Percentiles rank a stretch among this genome's conserved stretches.
Conservation (phyloP, 2,113 vertebrate genomes). For the Tautogolabrus adspersus region DNA sequence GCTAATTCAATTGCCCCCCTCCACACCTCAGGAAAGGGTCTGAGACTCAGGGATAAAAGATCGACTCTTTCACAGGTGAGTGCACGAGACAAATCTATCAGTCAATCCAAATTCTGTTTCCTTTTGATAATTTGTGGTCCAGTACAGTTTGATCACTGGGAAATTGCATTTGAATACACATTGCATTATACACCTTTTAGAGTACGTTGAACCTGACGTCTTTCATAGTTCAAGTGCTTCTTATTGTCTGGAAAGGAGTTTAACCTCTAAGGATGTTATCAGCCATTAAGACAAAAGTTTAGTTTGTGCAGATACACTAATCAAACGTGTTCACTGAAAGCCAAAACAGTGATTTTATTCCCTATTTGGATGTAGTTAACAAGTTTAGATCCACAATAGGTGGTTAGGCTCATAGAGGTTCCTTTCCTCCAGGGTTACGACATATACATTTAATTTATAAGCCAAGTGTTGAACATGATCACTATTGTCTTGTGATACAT, state of each 20-base stretch:
- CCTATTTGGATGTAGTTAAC: background rate
- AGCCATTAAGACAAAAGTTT: too few species aligned
- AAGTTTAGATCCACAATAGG: background rate
- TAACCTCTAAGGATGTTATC: background rate
- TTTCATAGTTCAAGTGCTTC: constrained; percentile 1
- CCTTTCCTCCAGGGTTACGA: background rate
- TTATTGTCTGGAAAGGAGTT: background rate
- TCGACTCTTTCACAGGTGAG: constrained; percentile 72
- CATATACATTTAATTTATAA: background rate
- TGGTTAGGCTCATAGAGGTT: background rate
- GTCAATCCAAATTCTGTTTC: constrained; percentile 78
- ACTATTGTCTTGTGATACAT: background rate
- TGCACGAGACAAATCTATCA: constrained; percentile 69
- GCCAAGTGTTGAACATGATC: background rate
- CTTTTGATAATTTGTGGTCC: constrained; percentile 64
- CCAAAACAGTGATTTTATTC: background rate
- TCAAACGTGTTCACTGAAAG: background rate
- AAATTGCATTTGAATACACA: constrained; percentile 16
- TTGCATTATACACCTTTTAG: constrained; percentile 26
- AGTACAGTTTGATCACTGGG: constrained; percentile 35
- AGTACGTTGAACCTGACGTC: background rate
- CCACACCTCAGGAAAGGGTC: constrained; percentile 63
- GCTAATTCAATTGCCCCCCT: constrained; percentile 77
- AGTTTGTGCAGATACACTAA: background rate
- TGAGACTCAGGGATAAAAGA: constrained; percentile 66